phyloP scores from a whole-genome alignment of 2,888 invertebrate genomes.

The Aspidiotus rigidus region DNA sequence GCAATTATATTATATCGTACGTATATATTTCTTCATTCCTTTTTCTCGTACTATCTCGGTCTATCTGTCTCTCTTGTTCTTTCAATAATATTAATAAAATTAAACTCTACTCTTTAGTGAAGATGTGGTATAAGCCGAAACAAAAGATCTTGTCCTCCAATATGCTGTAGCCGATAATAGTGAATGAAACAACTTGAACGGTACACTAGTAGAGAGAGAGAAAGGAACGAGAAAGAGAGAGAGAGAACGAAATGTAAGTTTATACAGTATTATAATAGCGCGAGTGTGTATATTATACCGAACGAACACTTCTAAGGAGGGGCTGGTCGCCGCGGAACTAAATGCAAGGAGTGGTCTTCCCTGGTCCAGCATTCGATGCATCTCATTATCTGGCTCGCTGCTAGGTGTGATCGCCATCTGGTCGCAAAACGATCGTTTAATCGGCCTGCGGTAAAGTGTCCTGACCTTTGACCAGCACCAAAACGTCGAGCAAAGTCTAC shows the following conservation, averaged over 20 bases:
- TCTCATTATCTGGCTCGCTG: constrained; percentile 25
- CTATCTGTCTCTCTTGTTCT: neutral
- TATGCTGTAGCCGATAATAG: neutral
- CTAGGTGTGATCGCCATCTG: constrained; percentile 33
- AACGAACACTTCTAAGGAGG: constrained; percentile 23
- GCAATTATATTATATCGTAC: constrained; percentile 19
- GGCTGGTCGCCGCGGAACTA: constrained; percentile 32
- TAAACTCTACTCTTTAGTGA: constrained; percentile 18
- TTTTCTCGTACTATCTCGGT: neutral
- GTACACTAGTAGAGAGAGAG: neutral
- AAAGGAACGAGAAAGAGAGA: neutral
- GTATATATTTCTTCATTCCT: neutral
- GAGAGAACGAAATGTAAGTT: neutral
- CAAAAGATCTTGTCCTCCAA: constrained; percentile 22
- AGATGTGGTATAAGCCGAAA: constrained; percentile 24
- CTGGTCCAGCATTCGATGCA: constrained; percentile 31
- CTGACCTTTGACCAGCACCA: constrained; percentile 11
- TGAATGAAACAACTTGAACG: neutral
- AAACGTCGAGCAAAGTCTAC: constrained; percentile 3
- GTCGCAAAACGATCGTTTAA: constrained; percentile 24
- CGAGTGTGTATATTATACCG: neutral
- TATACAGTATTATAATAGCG: neutral
- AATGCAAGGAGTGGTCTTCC: constrained; percentile 32
- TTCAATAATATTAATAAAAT: constrained; percentile 23
- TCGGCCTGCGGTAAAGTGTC: neutral